Conservation (phyloP, 1,140 invertebrate species). For the Whitmania pigra region DNA sequence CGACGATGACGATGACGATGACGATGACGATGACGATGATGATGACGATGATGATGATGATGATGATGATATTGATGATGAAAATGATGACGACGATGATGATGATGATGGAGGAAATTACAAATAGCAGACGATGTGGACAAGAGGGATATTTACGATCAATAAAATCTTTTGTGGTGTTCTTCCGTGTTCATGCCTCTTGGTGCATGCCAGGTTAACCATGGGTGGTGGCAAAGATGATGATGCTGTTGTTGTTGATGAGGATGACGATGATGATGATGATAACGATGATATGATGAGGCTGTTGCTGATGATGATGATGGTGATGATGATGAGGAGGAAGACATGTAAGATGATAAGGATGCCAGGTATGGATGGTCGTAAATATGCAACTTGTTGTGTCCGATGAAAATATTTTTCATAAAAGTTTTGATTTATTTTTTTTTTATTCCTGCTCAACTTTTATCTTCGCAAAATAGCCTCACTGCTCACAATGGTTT, state of each 20-base stretch:
- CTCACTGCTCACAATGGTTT: no score
- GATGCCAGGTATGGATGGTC: not conserved
- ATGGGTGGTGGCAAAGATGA: not conserved
- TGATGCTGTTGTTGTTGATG: not conserved
- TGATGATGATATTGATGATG: not conserved
- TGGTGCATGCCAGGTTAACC: no score
- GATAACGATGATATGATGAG: not conserved
- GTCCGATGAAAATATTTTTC: no score
- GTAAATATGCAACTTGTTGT: no score
- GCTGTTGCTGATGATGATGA: not conserved
- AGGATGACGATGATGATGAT: not conserved
- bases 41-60: not conserved
- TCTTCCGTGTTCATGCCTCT: no score
- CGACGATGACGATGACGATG: not conserved
- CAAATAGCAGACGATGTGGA: not conserved
- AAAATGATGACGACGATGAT: not conserved
- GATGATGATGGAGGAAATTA: constrained; percentile 4
- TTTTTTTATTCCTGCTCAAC: no score
- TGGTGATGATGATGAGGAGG: constrained; percentile 5
- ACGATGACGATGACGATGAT: not conserved
- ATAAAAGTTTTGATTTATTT: no score
- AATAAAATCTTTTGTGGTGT: no score
- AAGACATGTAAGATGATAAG: not conserved
- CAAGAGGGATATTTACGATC: not conserved
- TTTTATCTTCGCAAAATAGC: no score